Percentiles rank a stretch among this genome's conserved stretches.
These are phyloP conservation scores for Isurus oxyrinchus DNA, from an alignment of 2,113 vertebrate species.

Conservation along the genomic window DNA sequence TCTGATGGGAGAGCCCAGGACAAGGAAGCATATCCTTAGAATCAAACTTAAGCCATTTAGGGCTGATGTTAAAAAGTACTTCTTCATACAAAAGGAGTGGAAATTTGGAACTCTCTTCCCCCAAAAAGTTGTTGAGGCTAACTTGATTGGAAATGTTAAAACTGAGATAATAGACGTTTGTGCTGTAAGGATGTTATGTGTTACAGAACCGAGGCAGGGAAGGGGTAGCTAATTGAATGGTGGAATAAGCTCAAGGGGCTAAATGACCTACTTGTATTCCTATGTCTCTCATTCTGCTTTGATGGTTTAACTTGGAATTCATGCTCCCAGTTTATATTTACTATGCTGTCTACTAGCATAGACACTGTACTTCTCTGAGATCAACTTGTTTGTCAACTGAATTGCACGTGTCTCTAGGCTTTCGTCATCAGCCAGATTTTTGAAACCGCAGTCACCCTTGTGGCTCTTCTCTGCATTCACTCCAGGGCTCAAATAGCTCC, in stretches of 20 bases:
- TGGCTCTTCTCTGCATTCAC: background rate
- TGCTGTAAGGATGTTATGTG: background rate
- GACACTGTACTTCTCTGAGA: background rate
- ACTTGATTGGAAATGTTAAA: background rate
- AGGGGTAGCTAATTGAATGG: background rate
- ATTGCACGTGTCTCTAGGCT: background rate
- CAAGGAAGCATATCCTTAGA: background rate
- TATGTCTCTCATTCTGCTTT: background rate
- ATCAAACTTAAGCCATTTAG: background rate
- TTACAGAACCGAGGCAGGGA: background rate
- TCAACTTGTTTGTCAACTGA: background rate
- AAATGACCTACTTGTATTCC: background rate
- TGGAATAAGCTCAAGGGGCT: background rate
- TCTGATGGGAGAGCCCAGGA: background rate
- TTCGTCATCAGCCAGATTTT: background rate
- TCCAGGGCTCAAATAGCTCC: background rate
- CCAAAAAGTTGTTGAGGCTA: background rate
- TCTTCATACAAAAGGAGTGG: background rate
- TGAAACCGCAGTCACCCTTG: background rate
- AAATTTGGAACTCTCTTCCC: background rate
- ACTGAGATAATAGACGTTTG: background rate
- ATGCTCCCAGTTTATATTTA: background rate
- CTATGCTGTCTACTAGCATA: background rate
- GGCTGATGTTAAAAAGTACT: background rate
- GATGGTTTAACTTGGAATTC: background rate